Conservation (phyloP, 1,140 invertebrate genomes). For the Camponotus floridanus region DNA sequence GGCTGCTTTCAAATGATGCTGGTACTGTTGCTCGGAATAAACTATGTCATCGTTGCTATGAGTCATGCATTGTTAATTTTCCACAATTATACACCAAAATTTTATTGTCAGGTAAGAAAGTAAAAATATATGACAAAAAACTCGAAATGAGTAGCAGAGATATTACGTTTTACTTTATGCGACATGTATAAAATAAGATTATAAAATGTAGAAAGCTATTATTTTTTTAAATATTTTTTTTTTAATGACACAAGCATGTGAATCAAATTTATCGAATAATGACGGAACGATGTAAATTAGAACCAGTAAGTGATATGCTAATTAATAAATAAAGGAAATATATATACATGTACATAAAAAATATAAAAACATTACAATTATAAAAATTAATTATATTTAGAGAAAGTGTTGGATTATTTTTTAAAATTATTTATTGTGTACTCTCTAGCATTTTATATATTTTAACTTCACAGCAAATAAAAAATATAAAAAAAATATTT, state of each 20-base stretch:
- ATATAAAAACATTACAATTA: background rate
- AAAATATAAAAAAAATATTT: conserved; percentile 1
- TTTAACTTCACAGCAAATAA: background rate
- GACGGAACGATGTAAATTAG: background rate
- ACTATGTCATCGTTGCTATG: conserved; percentile 85
- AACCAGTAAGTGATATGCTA: no score
- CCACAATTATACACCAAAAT: conserved; percentile 85
- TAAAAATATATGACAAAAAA: background rate
- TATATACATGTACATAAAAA: background rate
- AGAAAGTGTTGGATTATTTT: background rate
- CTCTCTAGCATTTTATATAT: background rate
- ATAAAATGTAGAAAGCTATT: background rate
- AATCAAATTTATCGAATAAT: background rate
- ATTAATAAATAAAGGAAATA: no score
- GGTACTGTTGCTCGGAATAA: conserved; percentile 83
- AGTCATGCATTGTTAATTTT: conserved; percentile 84
- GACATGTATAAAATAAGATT: no score
- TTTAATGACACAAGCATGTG: background rate
- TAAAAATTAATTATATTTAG: background rate
- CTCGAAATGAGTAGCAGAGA: background rate
- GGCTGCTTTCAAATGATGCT: conserved; percentile 85
- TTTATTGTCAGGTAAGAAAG: conserved; percentile 84
- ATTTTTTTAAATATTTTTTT: background rate
- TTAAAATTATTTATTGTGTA: background rate
- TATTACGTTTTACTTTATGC: background rate